A percentile compares a stretch with the other conserved stretches of the same genome.
Evolutionary conservation across 2,888 invertebrate species (phyloP).

Genomic region (Rhamnusium bicolor): DNA sequence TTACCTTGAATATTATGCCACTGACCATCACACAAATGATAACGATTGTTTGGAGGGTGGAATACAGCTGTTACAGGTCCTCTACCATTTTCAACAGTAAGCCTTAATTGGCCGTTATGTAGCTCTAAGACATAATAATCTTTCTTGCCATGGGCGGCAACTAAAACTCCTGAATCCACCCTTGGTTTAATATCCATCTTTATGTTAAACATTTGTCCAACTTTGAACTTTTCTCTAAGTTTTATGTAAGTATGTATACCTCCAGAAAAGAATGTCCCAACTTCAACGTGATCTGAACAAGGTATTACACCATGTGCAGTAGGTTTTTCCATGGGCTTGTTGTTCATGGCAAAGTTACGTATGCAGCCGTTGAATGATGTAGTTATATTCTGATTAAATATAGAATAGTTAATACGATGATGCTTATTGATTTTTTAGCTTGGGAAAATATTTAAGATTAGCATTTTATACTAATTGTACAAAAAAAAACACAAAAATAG

Average conservation of each 20-base stretch:
- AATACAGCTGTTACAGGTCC: conserved; percentile 86
- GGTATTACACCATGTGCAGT: conserved; percentile 79
- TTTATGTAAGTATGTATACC: conserved; percentile 81
- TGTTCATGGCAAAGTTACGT: conserved; percentile 82
- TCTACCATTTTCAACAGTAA: conserved; percentile 88
- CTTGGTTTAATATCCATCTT: conserved; percentile 91
- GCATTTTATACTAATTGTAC: too few relatives aligned
- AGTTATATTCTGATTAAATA: conserved; percentile 64
- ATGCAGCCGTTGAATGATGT: conserved; percentile 90
- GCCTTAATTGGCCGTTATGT: conserved; percentile 87
- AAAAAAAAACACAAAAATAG: too few relatives aligned
- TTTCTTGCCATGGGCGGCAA: conserved; percentile 87
- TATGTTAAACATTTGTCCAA: conserved; percentile 83
- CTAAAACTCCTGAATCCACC: conserved; percentile 85
- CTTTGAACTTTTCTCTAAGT: conserved; percentile 79
- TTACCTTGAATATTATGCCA: conserved; percentile 92
- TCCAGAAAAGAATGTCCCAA: conserved; percentile 88
- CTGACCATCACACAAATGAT: conserved; percentile 91
- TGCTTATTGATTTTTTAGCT: too few relatives aligned
- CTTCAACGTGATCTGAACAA: conserved; percentile 85
- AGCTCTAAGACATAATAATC: conserved; percentile 92
- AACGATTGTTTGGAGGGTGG: conserved; percentile 74
- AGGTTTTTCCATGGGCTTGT: conserved; percentile 77
- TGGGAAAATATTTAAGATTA: too few relatives aligned
- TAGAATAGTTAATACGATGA: conserved; percentile 13